Percentiles rank a stretch among this genome's conserved stretches.
phyloP scores from a whole-genome alignment of 2,888 invertebrate genomes.

The Dioctria rufipes region DNA sequence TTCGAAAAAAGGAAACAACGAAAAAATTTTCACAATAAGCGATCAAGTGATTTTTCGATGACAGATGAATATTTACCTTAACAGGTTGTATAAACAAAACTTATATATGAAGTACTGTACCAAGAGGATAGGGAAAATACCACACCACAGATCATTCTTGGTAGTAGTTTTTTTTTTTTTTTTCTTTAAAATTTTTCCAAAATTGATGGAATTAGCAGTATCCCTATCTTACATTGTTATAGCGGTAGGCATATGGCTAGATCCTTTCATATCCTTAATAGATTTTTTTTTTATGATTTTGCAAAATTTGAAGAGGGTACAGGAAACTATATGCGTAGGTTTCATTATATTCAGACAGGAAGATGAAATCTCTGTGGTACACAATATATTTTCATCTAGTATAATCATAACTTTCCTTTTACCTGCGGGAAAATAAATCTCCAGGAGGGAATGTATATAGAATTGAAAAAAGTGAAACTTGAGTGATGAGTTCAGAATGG shows the following conservation, averaged over 20 bases:
- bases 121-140: neutral
- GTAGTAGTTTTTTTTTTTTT: neutral
- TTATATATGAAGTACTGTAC: neutral
- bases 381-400: neutral
- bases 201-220: neutral
- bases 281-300: neutral
- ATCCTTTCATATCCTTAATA: neutral
- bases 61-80: neutral
- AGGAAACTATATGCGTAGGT: neutral
- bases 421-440: neutral
- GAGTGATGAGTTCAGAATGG: neutral
- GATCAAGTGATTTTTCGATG: conserved; percentile 6
- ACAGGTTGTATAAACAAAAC: neutral
- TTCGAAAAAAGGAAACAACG: neutral
- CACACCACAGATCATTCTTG: neutral
- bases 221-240: neutral
- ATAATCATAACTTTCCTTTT: neutral
- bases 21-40: neutral
- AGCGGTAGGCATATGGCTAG: neutral
- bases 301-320: conserved; percentile 5
- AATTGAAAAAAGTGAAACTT: neutral
- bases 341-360: neutral
- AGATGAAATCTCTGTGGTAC: neutral
- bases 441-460: neutral
- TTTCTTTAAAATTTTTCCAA: neutral